phyloP scores from a whole-genome alignment of 2,888 invertebrate genomes.

The Ormia ochracea region DNA sequence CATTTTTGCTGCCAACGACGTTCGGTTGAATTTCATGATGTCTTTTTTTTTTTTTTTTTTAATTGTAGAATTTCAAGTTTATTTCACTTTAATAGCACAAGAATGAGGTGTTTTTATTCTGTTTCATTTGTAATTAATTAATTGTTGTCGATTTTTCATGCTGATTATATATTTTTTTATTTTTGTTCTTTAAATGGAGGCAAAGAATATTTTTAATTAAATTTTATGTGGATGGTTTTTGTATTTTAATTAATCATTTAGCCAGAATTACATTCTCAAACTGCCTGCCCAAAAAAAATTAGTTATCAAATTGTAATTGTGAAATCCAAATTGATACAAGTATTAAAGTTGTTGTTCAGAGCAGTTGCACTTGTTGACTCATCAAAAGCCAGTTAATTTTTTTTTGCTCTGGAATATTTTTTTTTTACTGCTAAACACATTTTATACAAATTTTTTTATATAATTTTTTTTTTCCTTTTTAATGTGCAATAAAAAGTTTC shows the following conservation, averaged over 20 bases:
- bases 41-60: not conserved
- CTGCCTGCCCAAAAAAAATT: not conserved
- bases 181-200: no score
- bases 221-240: slow-evolving; percentile 36
- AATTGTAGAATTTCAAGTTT: slow-evolving; percentile 17
- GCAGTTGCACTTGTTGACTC: no score
- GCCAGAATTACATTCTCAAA: slow-evolving; percentile 1
- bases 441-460: no score
- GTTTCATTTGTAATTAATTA: slow-evolving; percentile 53
- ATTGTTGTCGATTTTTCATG: slow-evolving; percentile 50
- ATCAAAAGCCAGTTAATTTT: not conserved
- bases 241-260: not conserved
- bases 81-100: slow-evolving; percentile 21
- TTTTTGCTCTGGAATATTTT: not conserved
- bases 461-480: no score
- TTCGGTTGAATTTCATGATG: slow-evolving; percentile 14
- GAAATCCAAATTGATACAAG: not conserved
- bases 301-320: no score
- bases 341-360: not conserved
- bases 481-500: no score
- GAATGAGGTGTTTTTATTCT: slow-evolving; percentile 18
- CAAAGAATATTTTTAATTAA: slow-evolving; percentile 42
- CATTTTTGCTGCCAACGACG: slow-evolving; percentile 4
- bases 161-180: slow-evolving; percentile 2
- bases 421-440: not conserved